phyloP scores from a whole-genome alignment of 2,113 vertebrate species.

The Microcebus murinus region DNA sequence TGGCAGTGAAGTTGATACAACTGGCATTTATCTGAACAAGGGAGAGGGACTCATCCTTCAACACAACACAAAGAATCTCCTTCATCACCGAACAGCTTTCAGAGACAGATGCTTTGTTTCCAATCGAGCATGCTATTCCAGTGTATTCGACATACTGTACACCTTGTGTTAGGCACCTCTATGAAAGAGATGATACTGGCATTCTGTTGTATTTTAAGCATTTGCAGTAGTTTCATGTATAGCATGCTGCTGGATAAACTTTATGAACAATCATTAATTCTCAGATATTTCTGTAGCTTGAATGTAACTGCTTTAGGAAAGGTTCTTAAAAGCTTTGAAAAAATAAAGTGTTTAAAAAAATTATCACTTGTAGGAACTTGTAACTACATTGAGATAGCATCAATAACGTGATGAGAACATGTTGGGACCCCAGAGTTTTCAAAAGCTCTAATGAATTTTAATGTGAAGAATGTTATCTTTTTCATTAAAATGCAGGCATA shows the following conservation, averaged over 20 bases:
- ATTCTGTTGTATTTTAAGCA: accelerated
- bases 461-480: slow-evolving; percentile 22
- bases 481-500: not conserved
- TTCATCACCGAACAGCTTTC: slow-evolving; percentile 84
- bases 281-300: not conserved
- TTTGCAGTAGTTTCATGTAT: not conserved
- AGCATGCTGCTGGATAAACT: not conserved
- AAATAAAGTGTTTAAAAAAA: slow-evolving; percentile 65
- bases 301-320: slow-evolving; percentile 32
- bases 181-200: not conserved
- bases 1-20: slow-evolving; percentile 81
- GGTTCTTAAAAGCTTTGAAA: slow-evolving; percentile 42
- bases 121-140: slow-evolving; percentile 93
- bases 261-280: not conserved
- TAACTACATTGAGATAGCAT: slow-evolving; percentile 8
- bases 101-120: slow-evolving; percentile 90
- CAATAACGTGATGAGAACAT: not conserved
- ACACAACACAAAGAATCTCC: slow-evolving; percentile 85
- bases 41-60: slow-evolving; percentile 94
- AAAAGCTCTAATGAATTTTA: slow-evolving; percentile 9
- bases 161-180: slow-evolving; percentile 58
- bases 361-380: not conserved
- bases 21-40: slow-evolving; percentile 81
- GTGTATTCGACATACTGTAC: slow-evolving; percentile 88
- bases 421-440: not conserved